Evolutionary conservation across 2,113 vertebrate genomes (phyloP).

Genomic region (Parus major): DNA sequence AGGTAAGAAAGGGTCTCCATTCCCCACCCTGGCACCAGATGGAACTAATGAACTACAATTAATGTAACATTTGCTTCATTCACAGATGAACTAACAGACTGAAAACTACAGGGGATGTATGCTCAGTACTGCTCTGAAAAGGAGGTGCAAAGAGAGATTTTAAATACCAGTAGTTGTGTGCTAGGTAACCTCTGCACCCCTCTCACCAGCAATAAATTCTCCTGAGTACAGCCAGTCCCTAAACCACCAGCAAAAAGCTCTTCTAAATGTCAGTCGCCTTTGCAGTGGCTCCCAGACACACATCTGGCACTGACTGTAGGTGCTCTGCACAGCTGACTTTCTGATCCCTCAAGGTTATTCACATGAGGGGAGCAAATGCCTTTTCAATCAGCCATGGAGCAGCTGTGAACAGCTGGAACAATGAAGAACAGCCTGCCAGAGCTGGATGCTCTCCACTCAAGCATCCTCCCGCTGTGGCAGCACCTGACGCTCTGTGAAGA

Average conservation of each 20-base stretch:
- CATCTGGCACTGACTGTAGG: neutral
- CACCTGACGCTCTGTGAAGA: neutral
- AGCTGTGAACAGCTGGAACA: neutral
- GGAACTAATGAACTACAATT: constrained; percentile 29
- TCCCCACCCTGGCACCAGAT: neutral
- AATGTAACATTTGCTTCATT: neutral
- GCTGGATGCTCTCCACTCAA: neutral
- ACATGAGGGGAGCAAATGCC: neutral
- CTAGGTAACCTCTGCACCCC: neutral
- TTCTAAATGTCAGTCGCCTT: neutral
- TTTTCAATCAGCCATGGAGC: neutral
- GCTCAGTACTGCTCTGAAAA: neutral
- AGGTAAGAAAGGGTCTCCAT: constrained; percentile 4
- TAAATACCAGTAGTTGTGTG: neutral
- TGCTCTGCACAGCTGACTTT: neutral
- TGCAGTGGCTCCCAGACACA: neutral
- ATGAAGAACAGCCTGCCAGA: neutral
- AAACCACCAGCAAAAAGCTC: neutral
- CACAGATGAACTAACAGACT: constrained; percentile 1
- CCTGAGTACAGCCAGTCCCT: neutral
- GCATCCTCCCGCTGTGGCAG: neutral
- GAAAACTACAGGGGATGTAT: neutral
- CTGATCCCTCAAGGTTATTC: constrained; percentile 17
- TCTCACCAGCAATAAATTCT: neutral
- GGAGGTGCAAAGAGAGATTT: neutral